These are phyloP conservation scores for Tillus elongatus DNA, from an alignment of 2,888 invertebrate genomes.

Conservation along the genomic window DNA sequence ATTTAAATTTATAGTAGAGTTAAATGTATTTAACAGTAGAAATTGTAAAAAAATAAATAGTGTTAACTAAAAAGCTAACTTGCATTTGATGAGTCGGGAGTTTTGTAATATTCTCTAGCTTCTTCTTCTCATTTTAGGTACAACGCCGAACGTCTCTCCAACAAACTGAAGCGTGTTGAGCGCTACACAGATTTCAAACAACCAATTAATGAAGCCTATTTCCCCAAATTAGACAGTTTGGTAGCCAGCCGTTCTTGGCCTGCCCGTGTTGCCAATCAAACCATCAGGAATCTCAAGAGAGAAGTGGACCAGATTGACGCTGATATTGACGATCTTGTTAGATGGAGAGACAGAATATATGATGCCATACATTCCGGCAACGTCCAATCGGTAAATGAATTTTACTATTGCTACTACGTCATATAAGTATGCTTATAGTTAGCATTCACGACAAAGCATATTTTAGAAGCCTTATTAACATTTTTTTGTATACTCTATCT, in stretches of 20 bases:
- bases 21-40: too few species aligned
- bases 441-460: too few species aligned
- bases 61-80: too few species aligned
- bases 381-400: conserved; percentile 47
- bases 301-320: conserved; percentile 57
- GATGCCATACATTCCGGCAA: conserved; percentile 58
- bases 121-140: conserved; percentile 46
- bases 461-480: too few species aligned
- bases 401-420: too few species aligned
- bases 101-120: too few species aligned
- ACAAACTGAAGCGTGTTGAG: conserved; percentile 54
- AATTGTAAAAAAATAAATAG: too few species aligned
- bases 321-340: conserved; percentile 61
- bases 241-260: conserved; percentile 71
- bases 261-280: conserved; percentile 52
- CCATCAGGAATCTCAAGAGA: conserved; percentile 54
- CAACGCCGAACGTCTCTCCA: conserved; percentile 67
- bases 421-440: too few species aligned
- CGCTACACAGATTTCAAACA: conserved; percentile 57
- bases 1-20: too few species aligned
- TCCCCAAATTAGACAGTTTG: conserved; percentile 72
- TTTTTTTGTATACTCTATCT: too few species aligned
- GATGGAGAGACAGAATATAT: conserved; percentile 65
- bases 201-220: conserved; percentile 72
- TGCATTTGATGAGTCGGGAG: too few species aligned